Evolutionary conservation across 2,888 invertebrate genomes (phyloP), one percentile per base, ranked within the genome.

Genomic region (Erynnis tages): DNA sequence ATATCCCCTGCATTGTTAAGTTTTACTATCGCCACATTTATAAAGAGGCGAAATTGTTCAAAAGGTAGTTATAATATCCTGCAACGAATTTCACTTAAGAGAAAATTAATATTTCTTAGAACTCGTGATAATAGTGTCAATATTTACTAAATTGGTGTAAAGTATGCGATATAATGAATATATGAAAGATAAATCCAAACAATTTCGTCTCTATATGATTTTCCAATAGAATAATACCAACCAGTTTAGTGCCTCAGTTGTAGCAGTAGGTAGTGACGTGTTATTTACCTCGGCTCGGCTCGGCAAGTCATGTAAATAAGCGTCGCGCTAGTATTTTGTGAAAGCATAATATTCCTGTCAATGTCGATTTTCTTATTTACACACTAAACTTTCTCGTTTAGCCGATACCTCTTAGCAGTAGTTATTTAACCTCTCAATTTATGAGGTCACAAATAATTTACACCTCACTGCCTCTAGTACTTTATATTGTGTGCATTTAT

Each of bases 381-480:
- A 30, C 17, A 29, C n/a, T n/a, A 45, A 10, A 25, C 25, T 16
- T 32, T 48, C 11, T 47, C 34, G 25, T 17, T 27, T 49, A 49
- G 34, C 34, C 17, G 11, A 23, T 17, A 32, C 14, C 1, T 30
- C 35, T 43, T 50, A 50, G 43, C 40, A 6, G 19, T 50, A 50
- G 34, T 41, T 37, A 19, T 34, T 14, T 25, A 35, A 41, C 25
- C 23, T 32, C 35, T 35, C 16, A 46, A 46, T 45, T 29, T 45
- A 54, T 48, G 46, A 54, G 52, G 71, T 74, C 74, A 76, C 74
- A 74, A 76, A 69, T 44, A 61, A 50, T 56, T 54, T 58, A 62
- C 55, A 56, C 57, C 19, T 19, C 70, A 74, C 73, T 69, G 73
- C 74, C 73, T 66, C 55, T 63, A 62, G 61, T 50, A n/a, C n/a